Evolutionary conservation across 2,113 vertebrate species (phyloP).

Genomic region (Myotis yumanensis): DNA sequence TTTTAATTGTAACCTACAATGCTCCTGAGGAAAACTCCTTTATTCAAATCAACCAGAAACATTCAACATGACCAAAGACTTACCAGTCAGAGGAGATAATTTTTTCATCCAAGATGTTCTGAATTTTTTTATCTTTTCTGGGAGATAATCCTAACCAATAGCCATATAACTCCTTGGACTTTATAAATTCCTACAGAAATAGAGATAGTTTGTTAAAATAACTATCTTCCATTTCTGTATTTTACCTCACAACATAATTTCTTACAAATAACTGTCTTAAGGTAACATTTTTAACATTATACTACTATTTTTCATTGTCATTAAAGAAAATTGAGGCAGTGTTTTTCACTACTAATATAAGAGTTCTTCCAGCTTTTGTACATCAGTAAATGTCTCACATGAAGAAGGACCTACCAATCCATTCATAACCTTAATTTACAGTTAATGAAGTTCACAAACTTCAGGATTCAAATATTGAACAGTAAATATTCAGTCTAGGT

Average conservation of each 20-base stretch:
- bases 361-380: neutral
- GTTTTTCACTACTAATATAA: neutral
- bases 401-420: neutral
- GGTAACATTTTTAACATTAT: neutral
- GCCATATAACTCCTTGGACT: rapidly evolving
- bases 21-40: neutral
- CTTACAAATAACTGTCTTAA: neutral
- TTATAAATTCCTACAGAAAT: slow-evolving; percentile 61
- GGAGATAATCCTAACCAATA: slow-evolving; percentile 56
- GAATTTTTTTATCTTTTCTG: rapidly evolving
- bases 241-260: neutral
- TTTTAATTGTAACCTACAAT: neutral
- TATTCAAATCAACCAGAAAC: neutral
- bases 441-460: neutral
- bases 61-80: neutral
- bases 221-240: neutral
- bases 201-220: neutral
- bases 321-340: slow-evolving; percentile 8
- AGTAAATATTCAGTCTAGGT: neutral
- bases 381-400: neutral
- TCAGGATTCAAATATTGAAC: neutral
- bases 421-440: neutral
- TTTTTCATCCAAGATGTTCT: neutral
- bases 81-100: neutral
- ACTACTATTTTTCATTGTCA: neutral